Evolutionary conservation across 2,797 vertebrate genomes (phyloP).

Genomic region (Triplophysa bombifrons): DNA sequence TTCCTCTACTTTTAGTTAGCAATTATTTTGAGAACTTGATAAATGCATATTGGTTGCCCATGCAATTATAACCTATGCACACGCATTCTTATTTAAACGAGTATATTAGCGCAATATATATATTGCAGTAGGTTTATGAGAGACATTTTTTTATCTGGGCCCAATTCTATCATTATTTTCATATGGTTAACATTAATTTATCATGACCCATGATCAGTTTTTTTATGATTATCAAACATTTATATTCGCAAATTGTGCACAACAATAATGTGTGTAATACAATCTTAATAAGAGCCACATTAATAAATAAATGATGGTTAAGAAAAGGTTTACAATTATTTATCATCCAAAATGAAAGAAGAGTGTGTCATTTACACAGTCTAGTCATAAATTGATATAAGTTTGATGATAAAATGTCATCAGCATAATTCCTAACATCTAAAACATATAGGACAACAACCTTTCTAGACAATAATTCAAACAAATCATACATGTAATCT

Average conservation of each 20-base stretch:
- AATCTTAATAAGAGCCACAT: neutral
- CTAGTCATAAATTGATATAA: neutral
- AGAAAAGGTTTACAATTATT: neutral
- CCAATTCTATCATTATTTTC: neutral
- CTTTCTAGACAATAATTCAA: conserved; percentile 54
- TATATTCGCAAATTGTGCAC: neutral
- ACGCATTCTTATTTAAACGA: too few relatives aligned
- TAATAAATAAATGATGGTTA: neutral
- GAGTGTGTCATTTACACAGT: neutral
- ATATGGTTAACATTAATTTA: neutral
- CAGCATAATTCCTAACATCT: neutral
- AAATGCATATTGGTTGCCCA: too few relatives aligned
- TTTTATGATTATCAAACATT: too few relatives aligned
- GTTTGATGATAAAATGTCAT: neutral
- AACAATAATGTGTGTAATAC: neutral
- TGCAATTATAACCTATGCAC: too few relatives aligned
- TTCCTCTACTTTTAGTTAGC: too few relatives aligned
- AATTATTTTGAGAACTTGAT: too few relatives aligned
- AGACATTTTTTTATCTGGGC: neutral
- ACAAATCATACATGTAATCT: conserved; percentile 51
- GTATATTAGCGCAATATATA: too few relatives aligned
- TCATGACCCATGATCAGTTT: too few relatives aligned
- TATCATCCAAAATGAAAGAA: neutral
- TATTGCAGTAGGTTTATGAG: neutral
- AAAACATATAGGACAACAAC: neutral